Conservation (phyloP, 2,888 invertebrate genomes). For the Macaria liturata region DNA sequence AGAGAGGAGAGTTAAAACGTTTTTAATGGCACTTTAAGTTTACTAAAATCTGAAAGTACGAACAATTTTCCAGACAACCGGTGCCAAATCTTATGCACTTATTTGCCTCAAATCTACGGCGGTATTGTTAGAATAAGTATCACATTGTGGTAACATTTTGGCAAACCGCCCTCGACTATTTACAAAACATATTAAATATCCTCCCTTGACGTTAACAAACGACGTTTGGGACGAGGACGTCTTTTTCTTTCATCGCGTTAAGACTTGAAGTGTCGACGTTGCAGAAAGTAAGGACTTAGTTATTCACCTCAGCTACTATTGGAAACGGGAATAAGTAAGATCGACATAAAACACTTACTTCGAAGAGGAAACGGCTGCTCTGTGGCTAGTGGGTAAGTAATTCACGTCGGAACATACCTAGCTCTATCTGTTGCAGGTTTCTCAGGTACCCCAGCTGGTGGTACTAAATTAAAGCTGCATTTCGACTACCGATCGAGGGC, state of each 20-base stretch:
- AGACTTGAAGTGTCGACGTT: slow-evolving; percentile 8
- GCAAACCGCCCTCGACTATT: slow-evolving; percentile 55
- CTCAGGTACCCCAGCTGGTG: slow-evolving; percentile 12
- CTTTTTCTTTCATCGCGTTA: slow-evolving; percentile 8
- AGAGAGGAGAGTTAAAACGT: too few species aligned
- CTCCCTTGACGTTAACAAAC: slow-evolving; percentile 55
- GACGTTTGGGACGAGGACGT: slow-evolving; percentile 30
- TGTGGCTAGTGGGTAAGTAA: slow-evolving; percentile 47
- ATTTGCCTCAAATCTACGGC: slow-evolving; percentile 36
- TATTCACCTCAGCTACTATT: slow-evolving; percentile 55
- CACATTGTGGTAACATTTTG: slow-evolving; percentile 54
- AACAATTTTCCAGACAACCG: not conserved
- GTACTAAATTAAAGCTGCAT: slow-evolving; percentile 6
- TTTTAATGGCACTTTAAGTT: too few species aligned
- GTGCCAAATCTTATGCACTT: slow-evolving; percentile 36
- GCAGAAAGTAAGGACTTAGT: slow-evolving; percentile 35
- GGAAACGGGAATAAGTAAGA: slow-evolving; percentile 47
- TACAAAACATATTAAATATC: slow-evolving; percentile 56
- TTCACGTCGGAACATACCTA: slow-evolving; percentile 44
- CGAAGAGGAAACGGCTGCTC: slow-evolving; percentile 47
- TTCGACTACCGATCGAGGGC: not conserved
- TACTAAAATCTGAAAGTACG: too few species aligned
- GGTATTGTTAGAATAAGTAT: slow-evolving; percentile 45
- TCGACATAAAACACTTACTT: slow-evolving; percentile 52
- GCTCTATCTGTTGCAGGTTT: slow-evolving; percentile 13